Evolutionary conservation across 1,140 invertebrate genomes (phyloP), one percentile per base, ranked within the genome.

Genomic region (Chironomus striatipennis): DNA sequence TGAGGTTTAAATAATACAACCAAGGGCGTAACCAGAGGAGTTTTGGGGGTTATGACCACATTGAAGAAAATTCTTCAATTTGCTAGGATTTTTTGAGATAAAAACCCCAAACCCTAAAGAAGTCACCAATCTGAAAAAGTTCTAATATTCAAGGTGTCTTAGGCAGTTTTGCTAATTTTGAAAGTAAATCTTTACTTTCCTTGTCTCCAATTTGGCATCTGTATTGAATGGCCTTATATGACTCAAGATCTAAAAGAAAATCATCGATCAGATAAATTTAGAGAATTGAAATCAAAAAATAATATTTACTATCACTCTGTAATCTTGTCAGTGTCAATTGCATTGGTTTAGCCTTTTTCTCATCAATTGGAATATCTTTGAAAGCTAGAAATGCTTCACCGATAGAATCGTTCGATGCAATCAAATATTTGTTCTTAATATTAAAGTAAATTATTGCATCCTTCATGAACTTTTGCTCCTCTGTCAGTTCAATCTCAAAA

Each of bases 361-460:
- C 85, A 81, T 74, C 86, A n/a, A n/a, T 85, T 8, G 86, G 83
- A 79, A 93, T 86, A 76, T 91, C 88, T 73, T 84, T 85, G 77
- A 93, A 90, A 77, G 89, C 85, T 6, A 96, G 79, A 83, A 93
- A 96, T 15, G 91, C 91, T 84, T 97, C 96, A 18, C 93, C 94
- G 77, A 96, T 89, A 83, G 96, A 96, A 80, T 94, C 92, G 79
- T 95, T 94, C 78, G 90, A 89, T 72, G 91, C 89, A 79, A 94
- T 87, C 80, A 96, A 90, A 81, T 97, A 94, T 82, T 96, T 93
- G 81, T 98, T 95, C 85, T 97, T 97, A 0, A 97, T 85, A 75
- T 92, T 91, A 78, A 97, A 93, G 74, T 91, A 85, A 47, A 97
- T 81, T 74, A 94, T 84, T 0, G 89, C 93, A 78, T 93, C 88